These are phyloP conservation scores for Eulemur rubriventer DNA, from an alignment of 2,797 vertebrate species.

Conservation along the genomic window DNA sequence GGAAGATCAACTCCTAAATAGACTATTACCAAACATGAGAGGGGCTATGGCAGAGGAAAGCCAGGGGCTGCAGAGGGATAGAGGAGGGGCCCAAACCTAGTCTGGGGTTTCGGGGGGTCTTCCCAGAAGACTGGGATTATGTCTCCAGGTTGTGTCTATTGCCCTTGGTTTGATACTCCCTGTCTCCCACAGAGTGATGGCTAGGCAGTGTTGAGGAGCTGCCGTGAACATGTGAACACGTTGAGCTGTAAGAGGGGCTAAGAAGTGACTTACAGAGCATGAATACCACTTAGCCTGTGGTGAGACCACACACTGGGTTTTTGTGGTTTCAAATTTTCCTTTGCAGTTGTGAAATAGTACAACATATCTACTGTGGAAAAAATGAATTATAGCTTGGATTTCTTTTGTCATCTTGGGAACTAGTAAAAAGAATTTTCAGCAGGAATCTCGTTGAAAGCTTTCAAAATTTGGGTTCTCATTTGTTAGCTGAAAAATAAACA, in stretches of 20 bases:
- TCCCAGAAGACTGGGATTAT: not conserved
- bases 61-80: not conserved
- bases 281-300: not conserved
- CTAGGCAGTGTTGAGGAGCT: not conserved
- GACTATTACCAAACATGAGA: not conserved
- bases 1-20: not conserved
- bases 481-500: conserved; percentile 36
- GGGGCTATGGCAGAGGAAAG: not conserved
- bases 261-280: not conserved
- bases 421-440: not conserved
- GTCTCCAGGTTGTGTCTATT: not conserved
- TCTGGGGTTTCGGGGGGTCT: not conserved
- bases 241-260: not conserved
- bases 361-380: not conserved
- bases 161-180: not conserved
- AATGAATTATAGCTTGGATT: not conserved
- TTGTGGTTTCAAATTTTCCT: conserved; percentile 16
- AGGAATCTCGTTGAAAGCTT: conserved; percentile 45
- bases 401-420: conserved; percentile 25
- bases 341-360: not conserved
- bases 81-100: not conserved
- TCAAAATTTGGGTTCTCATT: conserved; percentile 18
- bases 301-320: not conserved
- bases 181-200: not conserved
- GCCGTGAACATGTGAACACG: too few species aligned